These are phyloP conservation scores for Holcopasites calliopsidis DNA, from an alignment of 1,140 invertebrate genomes.

Conservation along the genomic window DNA sequence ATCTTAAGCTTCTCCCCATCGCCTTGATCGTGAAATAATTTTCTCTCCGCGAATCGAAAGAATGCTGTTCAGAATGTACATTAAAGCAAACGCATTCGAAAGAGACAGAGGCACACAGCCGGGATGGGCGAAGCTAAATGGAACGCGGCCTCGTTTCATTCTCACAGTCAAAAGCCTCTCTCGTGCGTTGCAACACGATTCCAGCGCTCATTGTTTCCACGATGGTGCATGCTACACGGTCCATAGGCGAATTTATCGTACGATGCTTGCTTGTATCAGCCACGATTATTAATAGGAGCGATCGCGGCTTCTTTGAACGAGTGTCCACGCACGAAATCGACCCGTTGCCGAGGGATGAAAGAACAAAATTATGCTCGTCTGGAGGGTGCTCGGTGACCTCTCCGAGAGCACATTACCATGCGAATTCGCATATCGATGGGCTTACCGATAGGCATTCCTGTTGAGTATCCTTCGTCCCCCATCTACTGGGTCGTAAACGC, in stretches of 20 bases:
- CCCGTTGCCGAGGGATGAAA: not conserved
- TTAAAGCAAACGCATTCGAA: too few relatives aligned
- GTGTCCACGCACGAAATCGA: not conserved
- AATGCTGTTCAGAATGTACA: too few relatives aligned
- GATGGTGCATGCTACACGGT: too few relatives aligned
- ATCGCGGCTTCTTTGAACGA: not conserved
- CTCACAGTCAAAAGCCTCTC: not conserved
- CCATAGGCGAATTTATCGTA: not conserved
- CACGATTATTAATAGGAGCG: not conserved
- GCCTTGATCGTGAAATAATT: not conserved
- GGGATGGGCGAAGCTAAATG: too few relatives aligned
- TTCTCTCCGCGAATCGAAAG: not conserved
- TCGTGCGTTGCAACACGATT: not conserved
- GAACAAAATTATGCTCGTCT: constrained; percentile 18
- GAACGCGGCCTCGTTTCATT: constrained; percentile 12
- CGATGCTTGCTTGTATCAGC: not conserved
- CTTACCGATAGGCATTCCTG: constrained; percentile 36
- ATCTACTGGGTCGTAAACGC: not conserved
- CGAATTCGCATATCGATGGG: constrained; percentile 54
- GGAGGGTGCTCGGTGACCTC: constrained; percentile 28
- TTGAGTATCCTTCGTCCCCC: not conserved
- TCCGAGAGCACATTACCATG: constrained; percentile 46
- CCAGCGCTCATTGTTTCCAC: too few relatives aligned
- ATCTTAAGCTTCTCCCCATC: not conserved
- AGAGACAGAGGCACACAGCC: not conserved